Conservation (phyloP, 2,888 invertebrate genomes). For the Thecocarcelia acutangulata region DNA sequence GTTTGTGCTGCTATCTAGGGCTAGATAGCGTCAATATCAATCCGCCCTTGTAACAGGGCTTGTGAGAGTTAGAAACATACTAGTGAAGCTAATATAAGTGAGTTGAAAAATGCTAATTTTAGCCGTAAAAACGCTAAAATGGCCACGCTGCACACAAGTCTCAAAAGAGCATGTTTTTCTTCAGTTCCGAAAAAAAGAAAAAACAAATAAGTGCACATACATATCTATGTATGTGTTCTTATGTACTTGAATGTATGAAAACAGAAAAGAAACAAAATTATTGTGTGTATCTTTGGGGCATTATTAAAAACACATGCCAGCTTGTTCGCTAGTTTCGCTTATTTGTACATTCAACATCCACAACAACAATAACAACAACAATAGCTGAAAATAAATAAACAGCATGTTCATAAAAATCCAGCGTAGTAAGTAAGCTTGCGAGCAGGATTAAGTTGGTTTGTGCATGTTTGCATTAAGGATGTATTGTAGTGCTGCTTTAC, state of each 20-base stretch:
- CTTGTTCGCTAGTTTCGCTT: background rate
- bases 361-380: conserved; percentile 8
- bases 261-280: background rate
- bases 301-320: conserved; percentile 9
- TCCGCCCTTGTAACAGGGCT: too few relatives aligned
- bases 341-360: background rate
- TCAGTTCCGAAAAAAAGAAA: background rate
- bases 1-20: too few relatives aligned
- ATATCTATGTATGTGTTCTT: too few relatives aligned
- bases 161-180: conserved; percentile 1
- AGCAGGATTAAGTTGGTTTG: background rate
- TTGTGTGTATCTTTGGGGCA: conserved; percentile 35
- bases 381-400: background rate
- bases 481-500: background rate
- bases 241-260: background rate
- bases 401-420: conserved; percentile 12
- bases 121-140: too few relatives aligned
- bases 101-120: too few relatives aligned
- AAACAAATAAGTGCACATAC: background rate
- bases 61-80: too few relatives aligned
- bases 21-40: too few relatives aligned
- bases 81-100: too few relatives aligned
- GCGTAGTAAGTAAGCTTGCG: background rate
- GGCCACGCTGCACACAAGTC: too few relatives aligned
- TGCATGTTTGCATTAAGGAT: background rate